Evolutionary conservation across 2,113 vertebrate genomes (phyloP).

Genomic region (Paraplagusia blochii): DNA sequence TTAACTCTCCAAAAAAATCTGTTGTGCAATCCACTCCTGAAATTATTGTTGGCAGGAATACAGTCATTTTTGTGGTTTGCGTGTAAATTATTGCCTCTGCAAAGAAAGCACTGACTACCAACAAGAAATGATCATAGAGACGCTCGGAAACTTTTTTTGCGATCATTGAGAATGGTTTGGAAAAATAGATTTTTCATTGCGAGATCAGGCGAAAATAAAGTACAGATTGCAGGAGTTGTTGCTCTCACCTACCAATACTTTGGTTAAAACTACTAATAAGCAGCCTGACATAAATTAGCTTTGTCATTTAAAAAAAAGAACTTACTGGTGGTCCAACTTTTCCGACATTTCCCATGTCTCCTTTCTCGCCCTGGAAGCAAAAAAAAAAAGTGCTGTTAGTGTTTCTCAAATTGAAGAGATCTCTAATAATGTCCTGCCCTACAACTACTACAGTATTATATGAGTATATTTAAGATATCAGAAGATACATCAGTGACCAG

Average conservation of each 20-base stretch:
- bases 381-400: slow-evolving; percentile 48
- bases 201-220: too few species aligned
- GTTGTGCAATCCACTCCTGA: too few species aligned
- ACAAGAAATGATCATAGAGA: too few species aligned
- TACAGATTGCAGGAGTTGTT: background rate
- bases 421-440: slow-evolving; percentile 9
- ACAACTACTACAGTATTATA: background rate
- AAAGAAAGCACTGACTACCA: too few species aligned
- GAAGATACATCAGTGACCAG: slow-evolving; percentile 7
- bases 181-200: too few species aligned
- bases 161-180: too few species aligned
- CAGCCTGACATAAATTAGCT: slow-evolving; percentile 6
- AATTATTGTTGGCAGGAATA: too few species aligned
- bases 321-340: slow-evolving; percentile 91
- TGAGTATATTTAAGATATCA: slow-evolving; percentile 7
- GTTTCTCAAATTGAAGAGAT: slow-evolving; percentile 37
- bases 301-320: slow-evolving; percentile 15
- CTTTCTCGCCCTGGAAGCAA: slow-evolving; percentile 87
- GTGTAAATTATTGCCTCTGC: too few species aligned
- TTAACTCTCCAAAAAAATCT: too few species aligned
- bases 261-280: slow-evolving; percentile 20
- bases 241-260: background rate
- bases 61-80: too few species aligned
- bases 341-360: slow-evolving; percentile 86
- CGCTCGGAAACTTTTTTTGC: too few species aligned